Evolutionary conservation across 2,113 vertebrate species (phyloP).

Genomic region (Oceanites oceanicus): DNA sequence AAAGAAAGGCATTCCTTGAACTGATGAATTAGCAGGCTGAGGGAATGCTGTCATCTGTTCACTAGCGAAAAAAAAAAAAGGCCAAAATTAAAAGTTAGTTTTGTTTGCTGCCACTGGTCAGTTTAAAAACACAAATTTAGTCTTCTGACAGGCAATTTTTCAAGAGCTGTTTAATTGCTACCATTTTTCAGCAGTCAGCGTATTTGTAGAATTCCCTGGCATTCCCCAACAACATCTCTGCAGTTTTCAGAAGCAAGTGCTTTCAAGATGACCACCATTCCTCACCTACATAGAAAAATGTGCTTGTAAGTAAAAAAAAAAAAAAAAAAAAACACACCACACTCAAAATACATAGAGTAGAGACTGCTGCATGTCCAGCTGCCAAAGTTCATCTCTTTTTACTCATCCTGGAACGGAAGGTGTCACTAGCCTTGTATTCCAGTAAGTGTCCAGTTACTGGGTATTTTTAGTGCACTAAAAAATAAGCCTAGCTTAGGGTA

Average conservation of each 20-base stretch:
- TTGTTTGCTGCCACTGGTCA: background rate
- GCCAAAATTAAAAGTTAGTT: background rate
- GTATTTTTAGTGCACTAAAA: background rate
- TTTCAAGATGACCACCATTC: slow-evolving; percentile 51
- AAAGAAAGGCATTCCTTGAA: background rate
- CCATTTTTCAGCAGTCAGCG: background rate
- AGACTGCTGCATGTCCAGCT: background rate
- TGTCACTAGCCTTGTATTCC: background rate
- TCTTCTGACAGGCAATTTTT: slow-evolving; percentile 40
- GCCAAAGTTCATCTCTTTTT: background rate
- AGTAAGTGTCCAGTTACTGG: background rate
- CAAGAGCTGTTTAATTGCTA: background rate
- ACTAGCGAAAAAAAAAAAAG: background rate
- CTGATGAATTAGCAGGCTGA: background rate
- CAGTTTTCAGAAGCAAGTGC: background rate
- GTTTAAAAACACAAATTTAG: background rate
- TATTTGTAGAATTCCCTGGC: slow-evolving; percentile 13
- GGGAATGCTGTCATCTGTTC: background rate
- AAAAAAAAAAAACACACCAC: background rate
- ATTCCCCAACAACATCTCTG: background rate
- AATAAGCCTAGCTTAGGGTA: background rate
- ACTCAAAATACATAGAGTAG: background rate
- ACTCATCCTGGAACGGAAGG: background rate
- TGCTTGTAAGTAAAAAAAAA: background rate
- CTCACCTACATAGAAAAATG: slow-evolving; percentile 63